Conservation (phyloP, 2,797 vertebrate species). For the Cuculus canorus region DNA sequence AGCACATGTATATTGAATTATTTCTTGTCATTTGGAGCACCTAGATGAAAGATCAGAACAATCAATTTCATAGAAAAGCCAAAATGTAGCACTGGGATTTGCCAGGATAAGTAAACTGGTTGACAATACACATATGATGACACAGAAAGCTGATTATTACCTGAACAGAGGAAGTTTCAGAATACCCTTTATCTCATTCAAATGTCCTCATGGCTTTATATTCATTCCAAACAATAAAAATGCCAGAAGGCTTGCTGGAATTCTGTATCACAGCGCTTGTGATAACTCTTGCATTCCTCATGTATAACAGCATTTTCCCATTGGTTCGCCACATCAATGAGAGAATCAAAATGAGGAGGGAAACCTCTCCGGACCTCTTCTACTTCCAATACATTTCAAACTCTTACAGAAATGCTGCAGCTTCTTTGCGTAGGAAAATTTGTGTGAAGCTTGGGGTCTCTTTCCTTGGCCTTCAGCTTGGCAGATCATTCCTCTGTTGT, state of each 20-base stretch:
- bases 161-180: background rate
- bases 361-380: background rate
- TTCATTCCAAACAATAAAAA: background rate
- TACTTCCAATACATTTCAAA: background rate
- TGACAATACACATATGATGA: background rate
- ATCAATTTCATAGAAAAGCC: background rate
- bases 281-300: background rate
- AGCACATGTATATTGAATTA: conserved; percentile 34
- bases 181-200: background rate
- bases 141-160: background rate
- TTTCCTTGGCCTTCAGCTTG: background rate
- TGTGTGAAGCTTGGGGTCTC: fast-evolving
- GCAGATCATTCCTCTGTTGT: background rate
- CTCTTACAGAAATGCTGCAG: background rate
- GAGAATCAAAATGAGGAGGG: background rate
- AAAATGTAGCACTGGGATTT: background rate
- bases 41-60: conserved; percentile 15
- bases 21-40: background rate
- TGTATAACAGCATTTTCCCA: background rate
- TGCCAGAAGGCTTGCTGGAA: background rate
- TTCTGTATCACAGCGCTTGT: background rate
- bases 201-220: background rate
- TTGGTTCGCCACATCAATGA: background rate
- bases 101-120: background rate
- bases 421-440: background rate